Conservation (phyloP, 2,797 vertebrate species). For the Tarsius wallacei region DNA sequence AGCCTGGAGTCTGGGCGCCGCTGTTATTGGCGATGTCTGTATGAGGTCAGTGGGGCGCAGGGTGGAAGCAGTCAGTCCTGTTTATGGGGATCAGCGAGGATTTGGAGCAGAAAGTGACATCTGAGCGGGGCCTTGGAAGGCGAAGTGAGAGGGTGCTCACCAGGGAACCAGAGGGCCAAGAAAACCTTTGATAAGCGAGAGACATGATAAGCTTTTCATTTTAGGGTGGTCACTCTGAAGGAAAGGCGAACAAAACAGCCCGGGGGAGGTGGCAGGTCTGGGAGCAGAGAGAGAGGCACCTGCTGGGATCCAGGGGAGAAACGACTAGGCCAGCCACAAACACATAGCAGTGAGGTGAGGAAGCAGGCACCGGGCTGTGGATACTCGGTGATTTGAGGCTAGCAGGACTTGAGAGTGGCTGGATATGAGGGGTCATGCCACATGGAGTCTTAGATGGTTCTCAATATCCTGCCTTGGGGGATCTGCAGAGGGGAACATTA, state of each 20-base stretch:
- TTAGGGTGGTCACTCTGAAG: neutral
- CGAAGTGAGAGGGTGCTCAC: neutral
- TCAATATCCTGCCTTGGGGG: neutral
- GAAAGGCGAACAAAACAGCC: neutral
- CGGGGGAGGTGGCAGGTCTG: neutral
- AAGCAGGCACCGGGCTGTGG: fast-evolving
- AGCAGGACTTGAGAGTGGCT: neutral
- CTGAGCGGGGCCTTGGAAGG: neutral
- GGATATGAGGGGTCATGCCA: neutral
- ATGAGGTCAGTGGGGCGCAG: neutral
- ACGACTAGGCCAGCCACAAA: neutral
- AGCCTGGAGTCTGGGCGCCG: neutral
- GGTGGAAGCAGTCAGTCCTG: neutral
- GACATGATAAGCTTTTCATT: neutral
- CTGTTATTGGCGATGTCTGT: neutral
- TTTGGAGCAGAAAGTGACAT: neutral
- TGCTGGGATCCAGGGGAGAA: neutral
- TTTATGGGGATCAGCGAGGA: neutral
- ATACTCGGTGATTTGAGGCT: neutral
- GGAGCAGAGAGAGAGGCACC: neutral
- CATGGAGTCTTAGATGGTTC: neutral
- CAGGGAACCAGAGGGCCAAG: fast-evolving
- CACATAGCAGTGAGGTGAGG: fast-evolving
- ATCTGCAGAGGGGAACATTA: neutral
- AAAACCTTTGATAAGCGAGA: neutral